Percentiles rank a stretch among this genome's conserved stretches.
Evolutionary conservation across 2,888 invertebrate species (phyloP).

Genomic region (Cactoblastis cactorum): DNA sequence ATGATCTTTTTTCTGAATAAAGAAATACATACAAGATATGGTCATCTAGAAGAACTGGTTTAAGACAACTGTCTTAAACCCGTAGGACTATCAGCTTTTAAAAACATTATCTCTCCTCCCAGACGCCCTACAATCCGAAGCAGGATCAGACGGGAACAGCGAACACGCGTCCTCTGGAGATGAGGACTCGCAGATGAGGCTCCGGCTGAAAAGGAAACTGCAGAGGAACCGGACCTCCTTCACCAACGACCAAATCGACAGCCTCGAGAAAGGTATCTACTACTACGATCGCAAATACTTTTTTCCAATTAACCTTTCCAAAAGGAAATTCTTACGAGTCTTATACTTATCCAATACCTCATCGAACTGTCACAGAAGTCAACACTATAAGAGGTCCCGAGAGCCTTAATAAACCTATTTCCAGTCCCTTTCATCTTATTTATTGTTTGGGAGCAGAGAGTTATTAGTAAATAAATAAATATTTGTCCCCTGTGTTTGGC

Average conservation of each 20-base stretch:
- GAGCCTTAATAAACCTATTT: slow-evolving; percentile 74
- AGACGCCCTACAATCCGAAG: slow-evolving; percentile 81
- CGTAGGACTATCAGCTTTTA: too few relatives aligned
- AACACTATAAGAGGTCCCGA: slow-evolving; percentile 41
- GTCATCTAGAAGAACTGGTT: too few relatives aligned
- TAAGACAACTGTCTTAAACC: too few relatives aligned
- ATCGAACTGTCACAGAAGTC: slow-evolving; percentile 13
- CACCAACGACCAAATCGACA: slow-evolving; percentile 99
- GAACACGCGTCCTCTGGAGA: slow-evolving; percentile 94
- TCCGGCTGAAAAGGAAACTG: slow-evolving; percentile 96
- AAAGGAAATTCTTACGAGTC: too few relatives aligned
- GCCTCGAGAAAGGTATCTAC: slow-evolving; percentile 94
- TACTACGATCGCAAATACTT: too few relatives aligned
- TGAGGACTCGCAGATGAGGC: slow-evolving; percentile 94
- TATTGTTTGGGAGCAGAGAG: slow-evolving; percentile 66
- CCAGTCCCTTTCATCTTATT: slow-evolving; percentile 65
- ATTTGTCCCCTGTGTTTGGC: slow-evolving; percentile 66
- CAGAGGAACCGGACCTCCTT: slow-evolving; percentile 99
- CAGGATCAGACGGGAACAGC: slow-evolving; percentile 91
- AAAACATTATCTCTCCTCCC: slow-evolving; percentile 32
- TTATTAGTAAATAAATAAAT: slow-evolving; percentile 78
- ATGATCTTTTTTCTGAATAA: too few relatives aligned
- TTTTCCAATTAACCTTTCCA: too few relatives aligned
- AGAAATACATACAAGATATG: too few relatives aligned
- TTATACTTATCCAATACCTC: too few relatives aligned